Percentiles rank a stretch among this genome's conserved stretches.
Conservation (phyloP, 2,113 vertebrate species). For the Platanista minor region DNA sequence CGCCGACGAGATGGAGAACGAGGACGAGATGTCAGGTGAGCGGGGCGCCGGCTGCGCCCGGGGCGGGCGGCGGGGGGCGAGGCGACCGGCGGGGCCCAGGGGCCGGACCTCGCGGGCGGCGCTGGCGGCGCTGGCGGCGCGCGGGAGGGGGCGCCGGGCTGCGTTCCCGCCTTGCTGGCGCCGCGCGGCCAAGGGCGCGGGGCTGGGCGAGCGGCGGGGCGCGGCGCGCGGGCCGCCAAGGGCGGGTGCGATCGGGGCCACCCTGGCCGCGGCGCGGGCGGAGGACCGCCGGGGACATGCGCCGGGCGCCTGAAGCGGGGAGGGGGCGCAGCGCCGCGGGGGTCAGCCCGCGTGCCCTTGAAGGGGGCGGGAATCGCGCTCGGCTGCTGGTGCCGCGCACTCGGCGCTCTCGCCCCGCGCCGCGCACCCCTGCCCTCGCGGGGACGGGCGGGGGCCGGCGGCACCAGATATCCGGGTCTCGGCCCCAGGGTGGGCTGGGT, state of each 20-base stretch:
- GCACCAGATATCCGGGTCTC: not conserved
- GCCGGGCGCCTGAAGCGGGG: not conserved
- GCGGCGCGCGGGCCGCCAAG: slow-evolving; percentile 14
- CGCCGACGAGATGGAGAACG: slow-evolving; percentile 72
- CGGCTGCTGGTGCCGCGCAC: not conserved
- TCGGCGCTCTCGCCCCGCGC: not conserved
- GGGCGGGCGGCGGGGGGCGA: not conserved
- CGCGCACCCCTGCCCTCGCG: not conserved
- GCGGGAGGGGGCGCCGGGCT: slow-evolving; percentile 1
- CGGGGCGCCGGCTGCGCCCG: not conserved
- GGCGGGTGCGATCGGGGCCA: not conserved
- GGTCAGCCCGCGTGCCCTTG: slow-evolving; percentile 71
- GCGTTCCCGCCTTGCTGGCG: slow-evolving; percentile 34
- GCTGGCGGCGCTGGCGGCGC: not conserved
- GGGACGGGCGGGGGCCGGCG: not conserved
- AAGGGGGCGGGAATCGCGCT: slow-evolving; percentile 30
- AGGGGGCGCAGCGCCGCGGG: slow-evolving; percentile 30
- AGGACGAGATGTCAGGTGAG: slow-evolving; percentile 78
- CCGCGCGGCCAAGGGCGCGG: slow-evolving; percentile 52
- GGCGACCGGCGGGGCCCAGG: not conserved
- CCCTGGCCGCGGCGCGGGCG: not conserved
- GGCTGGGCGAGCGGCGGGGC: not conserved
- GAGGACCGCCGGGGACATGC: not conserved
- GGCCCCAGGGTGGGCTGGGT: not conserved
- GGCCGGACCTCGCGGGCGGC: not conserved